Evolutionary conservation across 2,113 vertebrate species (phyloP).

Genomic region (Marmota monax): DNA sequence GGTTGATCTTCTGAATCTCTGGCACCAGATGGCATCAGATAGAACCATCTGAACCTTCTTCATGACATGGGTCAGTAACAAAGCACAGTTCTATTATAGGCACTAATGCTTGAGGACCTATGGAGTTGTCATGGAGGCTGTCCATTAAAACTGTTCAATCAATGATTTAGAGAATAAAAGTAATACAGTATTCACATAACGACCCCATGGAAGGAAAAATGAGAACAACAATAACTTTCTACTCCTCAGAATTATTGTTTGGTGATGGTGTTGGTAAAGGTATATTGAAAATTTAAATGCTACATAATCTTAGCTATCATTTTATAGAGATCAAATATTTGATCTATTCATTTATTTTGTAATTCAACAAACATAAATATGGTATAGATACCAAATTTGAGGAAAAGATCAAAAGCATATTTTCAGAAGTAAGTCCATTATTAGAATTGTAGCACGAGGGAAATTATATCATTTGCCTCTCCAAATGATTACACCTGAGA

Average conservation of each 20-base stretch:
- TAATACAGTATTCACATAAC: neutral
- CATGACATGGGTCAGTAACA: neutral
- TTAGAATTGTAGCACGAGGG: conserved; percentile 41
- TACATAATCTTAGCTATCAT: neutral
- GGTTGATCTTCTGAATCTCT: neutral
- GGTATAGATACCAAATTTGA: conserved; percentile 34
- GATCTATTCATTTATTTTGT: conserved; percentile 49
- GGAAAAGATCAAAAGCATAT: conserved; percentile 33
- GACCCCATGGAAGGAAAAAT: neutral
- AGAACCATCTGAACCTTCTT: conserved; percentile 13
- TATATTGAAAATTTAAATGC: conserved; percentile 12
- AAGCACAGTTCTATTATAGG: neutral
- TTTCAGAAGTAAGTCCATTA: conserved; percentile 60
- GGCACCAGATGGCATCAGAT: neutral
- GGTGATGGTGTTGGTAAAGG: neutral
- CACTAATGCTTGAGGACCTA: neutral
- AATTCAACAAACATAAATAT: conserved; percentile 67
- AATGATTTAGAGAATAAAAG: conserved; percentile 31
- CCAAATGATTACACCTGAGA: conserved; percentile 59
- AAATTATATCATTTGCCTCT: conserved; percentile 67
- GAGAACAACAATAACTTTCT: neutral
- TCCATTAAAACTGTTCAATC: neutral
- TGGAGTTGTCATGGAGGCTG: neutral
- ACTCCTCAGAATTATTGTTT: neutral
- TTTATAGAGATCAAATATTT: conserved; percentile 59